Percentiles rank a stretch among this genome's conserved stretches.
phyloP scores from a whole-genome alignment of 2,888 invertebrate species.

The Drosophila kanekoi region DNA sequence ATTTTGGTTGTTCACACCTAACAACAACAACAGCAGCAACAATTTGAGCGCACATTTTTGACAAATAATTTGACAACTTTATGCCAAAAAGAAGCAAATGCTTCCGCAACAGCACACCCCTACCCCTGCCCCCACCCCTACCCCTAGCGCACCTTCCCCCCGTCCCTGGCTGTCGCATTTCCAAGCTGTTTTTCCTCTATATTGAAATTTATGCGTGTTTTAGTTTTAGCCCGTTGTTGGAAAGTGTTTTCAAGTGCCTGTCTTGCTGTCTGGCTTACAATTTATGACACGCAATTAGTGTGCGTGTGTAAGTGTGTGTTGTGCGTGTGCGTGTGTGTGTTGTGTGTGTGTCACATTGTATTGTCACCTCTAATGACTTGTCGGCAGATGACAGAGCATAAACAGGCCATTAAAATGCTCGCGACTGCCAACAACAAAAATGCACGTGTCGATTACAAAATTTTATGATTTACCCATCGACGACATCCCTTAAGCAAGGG shows the following conservation, averaged over 20 bases:
- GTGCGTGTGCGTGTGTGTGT: conserved; percentile 5
- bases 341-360: conserved; percentile 60
- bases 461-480: conserved; percentile 53
- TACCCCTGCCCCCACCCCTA: not conserved
- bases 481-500: too few relatives aligned
- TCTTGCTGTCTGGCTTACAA: conserved; percentile 55
- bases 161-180: not conserved
- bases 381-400: conserved; percentile 64
- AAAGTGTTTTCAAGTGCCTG: conserved; percentile 64
- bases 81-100: conserved; percentile 50
- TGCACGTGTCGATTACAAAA: conserved; percentile 61
- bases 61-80: conserved; percentile 63
- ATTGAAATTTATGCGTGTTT: conserved; percentile 61
- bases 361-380: conserved; percentile 78
- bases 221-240: conserved; percentile 41
- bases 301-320: conserved; percentile 8
- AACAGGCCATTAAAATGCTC: conserved; percentile 73
- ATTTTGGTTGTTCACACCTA: conserved; percentile 67
- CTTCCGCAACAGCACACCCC: not conserved
- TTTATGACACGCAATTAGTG: conserved; percentile 68
- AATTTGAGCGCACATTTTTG: conserved; percentile 33
- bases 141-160: not conserved
- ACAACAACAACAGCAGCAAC: conserved; percentile 22
- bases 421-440: conserved; percentile 40
- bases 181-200: conserved; percentile 30